phyloP scores from a whole-genome alignment of 1,140 invertebrate genomes.

The Neodiprion fabricii region DNA sequence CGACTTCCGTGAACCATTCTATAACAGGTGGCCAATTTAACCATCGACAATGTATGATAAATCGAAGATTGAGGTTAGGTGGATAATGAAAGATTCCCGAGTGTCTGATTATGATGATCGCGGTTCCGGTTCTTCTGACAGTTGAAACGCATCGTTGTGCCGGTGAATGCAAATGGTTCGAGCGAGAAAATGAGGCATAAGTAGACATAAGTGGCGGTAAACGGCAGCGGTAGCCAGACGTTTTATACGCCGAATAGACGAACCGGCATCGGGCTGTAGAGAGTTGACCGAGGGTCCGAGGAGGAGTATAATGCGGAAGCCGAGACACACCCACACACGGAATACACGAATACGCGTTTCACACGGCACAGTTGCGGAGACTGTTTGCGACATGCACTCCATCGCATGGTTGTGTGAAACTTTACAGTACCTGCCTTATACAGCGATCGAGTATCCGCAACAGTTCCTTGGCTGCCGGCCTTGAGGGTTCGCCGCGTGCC shows the following conservation, averaged over 20 bases:
- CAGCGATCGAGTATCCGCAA: constrained; percentile 23
- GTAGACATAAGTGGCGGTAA: too few species aligned
- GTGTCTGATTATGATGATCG: too few species aligned
- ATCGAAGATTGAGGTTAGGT: too few species aligned
- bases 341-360: constrained; percentile 36
- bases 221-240: too few species aligned
- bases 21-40: too few species aligned
- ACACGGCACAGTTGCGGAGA: constrained; percentile 32
- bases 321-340: constrained; percentile 45
- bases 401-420: constrained; percentile 33
- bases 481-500: too few species aligned
- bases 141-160: background rate
- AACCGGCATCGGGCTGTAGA: background rate
- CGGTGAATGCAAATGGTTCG: background rate
- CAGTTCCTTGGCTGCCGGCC: too few species aligned
- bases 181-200: background rate
- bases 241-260: too few species aligned
- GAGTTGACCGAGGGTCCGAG: constrained; percentile 30
- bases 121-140: background rate
- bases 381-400: too few species aligned
- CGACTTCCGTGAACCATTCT: too few species aligned
- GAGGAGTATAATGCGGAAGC: constrained; percentile 50
- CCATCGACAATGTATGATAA: too few species aligned
- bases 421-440: constrained; percentile 22
- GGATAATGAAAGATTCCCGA: too few species aligned